phyloP scores from a whole-genome alignment of 2,113 vertebrate genomes.

The Parus major region DNA sequence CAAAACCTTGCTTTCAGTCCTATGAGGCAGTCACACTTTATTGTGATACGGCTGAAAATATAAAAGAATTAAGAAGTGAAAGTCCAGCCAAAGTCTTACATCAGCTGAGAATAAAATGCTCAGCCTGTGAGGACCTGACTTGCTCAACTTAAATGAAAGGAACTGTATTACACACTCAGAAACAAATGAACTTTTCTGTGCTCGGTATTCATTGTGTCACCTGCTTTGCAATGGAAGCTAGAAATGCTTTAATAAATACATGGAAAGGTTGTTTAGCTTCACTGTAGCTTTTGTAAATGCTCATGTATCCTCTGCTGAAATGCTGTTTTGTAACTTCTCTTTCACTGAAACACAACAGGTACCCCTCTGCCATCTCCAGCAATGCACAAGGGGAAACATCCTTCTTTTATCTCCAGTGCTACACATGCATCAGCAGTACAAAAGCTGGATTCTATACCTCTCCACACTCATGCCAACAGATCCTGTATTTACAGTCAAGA shows the following conservation, averaged over 20 bases:
- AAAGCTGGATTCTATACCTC: not conserved
- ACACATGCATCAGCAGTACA: not conserved
- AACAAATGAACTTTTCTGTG: constrained; percentile 22
- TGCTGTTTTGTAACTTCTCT: constrained; percentile 38
- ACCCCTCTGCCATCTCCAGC: constrained; percentile 6
- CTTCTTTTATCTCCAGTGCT: constrained; percentile 35
- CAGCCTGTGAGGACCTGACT: not conserved
- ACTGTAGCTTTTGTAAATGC: constrained; percentile 40
- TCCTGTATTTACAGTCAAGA: not conserved
- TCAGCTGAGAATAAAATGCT: constrained; percentile 1
- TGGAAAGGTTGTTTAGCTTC: constrained; percentile 15
- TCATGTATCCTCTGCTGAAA: constrained; percentile 44
- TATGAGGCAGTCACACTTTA: constrained; percentile 29
- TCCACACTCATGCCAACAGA: not conserved
- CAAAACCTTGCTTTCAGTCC: constrained; percentile 26
- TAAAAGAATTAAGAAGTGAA: constrained; percentile 47
- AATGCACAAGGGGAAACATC: constrained; percentile 30
- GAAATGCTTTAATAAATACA: constrained; percentile 49
- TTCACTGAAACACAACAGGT: constrained; percentile 54
- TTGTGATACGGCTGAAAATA: constrained; percentile 30
- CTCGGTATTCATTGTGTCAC: not conserved
- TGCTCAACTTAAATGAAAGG: constrained; percentile 2
- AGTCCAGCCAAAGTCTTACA: constrained; percentile 9
- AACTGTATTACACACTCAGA: constrained; percentile 38
- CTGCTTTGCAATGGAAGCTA: constrained; percentile 18